A percentile compares a stretch with the other conserved stretches of the same genome.
These are phyloP conservation scores for Blastobasis lacticolella DNA, from an alignment of 2,888 invertebrate species.

Conservation along the genomic window DNA sequence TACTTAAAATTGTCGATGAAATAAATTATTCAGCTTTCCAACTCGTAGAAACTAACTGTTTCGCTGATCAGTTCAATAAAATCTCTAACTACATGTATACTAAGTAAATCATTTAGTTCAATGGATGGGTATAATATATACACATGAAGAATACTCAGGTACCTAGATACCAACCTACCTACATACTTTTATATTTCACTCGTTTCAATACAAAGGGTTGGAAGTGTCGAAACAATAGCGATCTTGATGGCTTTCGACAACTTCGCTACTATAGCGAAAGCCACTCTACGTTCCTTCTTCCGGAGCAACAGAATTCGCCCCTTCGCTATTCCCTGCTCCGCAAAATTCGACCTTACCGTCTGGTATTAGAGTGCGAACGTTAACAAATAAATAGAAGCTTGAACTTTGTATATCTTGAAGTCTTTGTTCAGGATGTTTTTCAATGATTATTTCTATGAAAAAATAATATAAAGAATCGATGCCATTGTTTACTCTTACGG, in stretches of 20 bases:
- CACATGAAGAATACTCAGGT: too few relatives aligned
- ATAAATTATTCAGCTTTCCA: too few relatives aligned
- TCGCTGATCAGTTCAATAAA: too few relatives aligned
- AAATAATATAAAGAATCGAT: constrained; percentile 2
- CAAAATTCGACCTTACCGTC: constrained; percentile 14
- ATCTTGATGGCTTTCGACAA: constrained; percentile 30
- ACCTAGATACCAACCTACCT: too few relatives aligned
- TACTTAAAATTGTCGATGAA: too few relatives aligned
- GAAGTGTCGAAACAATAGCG: constrained; percentile 50
- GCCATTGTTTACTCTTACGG: background rate
- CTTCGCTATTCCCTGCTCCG: background rate
- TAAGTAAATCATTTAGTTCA: too few relatives aligned
- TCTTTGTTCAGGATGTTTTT: constrained; percentile 38
- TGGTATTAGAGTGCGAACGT: background rate
- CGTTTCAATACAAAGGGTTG: constrained; percentile 22
- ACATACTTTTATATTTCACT: background rate
- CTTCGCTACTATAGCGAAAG: constrained; percentile 37
- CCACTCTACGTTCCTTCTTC: constrained; percentile 36
- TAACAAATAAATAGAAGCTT: background rate
- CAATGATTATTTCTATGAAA: constrained; percentile 11
- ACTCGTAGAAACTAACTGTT: too few relatives aligned
- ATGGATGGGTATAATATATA: too few relatives aligned
- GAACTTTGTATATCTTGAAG: constrained; percentile 5
- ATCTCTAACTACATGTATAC: too few relatives aligned
- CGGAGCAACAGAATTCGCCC: constrained; percentile 12